A percentile compares a stretch with the other conserved stretches of the same genome.
Evolutionary conservation across 2,113 vertebrate genomes (phyloP).

Genomic region (Pelmatolapia mariae): DNA sequence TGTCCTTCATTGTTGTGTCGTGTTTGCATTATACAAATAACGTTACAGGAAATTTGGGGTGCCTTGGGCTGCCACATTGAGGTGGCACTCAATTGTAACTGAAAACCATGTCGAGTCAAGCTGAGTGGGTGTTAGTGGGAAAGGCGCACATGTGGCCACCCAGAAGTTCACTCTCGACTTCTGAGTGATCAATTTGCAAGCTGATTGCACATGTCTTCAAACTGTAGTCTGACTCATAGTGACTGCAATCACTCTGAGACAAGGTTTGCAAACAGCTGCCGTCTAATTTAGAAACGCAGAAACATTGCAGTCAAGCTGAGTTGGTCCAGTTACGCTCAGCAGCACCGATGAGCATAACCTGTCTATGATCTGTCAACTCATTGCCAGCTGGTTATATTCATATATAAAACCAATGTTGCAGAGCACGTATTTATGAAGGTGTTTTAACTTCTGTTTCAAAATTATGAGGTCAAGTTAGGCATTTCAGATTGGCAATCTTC

Average conservation of each 20-base stretch:
- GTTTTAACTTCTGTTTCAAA: not conserved
- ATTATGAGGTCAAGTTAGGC: not conserved
- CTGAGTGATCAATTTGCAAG: not conserved
- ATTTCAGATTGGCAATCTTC: not conserved
- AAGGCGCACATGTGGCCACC: not conserved
- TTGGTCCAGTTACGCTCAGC: not conserved
- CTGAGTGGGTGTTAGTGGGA: not conserved
- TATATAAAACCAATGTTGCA: not conserved
- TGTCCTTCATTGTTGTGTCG: not conserved
- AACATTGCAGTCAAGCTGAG: not conserved
- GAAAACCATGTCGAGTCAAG: not conserved
- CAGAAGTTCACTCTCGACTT: no score
- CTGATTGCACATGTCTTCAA: not conserved
- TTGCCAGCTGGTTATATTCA: not conserved
- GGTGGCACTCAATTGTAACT: not conserved
- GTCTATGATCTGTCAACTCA: not conserved
- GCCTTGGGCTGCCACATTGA: not conserved
- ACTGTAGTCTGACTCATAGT: not conserved
- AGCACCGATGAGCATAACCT: not conserved
- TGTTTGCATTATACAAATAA: not conserved
- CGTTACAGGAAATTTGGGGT: not conserved
- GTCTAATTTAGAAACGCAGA: not conserved
- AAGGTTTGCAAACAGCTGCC: not conserved
- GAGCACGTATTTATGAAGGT: not conserved
- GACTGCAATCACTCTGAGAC: not conserved